Conservation (phyloP, 2,113 vertebrate genomes). For the Dasyornis broadbenti region DNA sequence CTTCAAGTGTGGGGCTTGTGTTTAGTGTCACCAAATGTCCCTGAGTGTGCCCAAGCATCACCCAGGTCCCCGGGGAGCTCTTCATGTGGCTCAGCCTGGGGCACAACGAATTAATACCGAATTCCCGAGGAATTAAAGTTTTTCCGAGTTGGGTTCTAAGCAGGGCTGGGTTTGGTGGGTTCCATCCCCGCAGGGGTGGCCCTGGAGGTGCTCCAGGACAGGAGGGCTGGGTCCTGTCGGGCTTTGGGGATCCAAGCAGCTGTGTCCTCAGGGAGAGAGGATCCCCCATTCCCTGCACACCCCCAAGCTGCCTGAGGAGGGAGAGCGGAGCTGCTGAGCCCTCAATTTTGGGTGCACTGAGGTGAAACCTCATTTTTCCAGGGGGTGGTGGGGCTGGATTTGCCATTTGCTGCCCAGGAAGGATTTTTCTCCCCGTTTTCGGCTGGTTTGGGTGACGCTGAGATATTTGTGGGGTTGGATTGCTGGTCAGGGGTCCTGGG, state of each 20-base stretch:
- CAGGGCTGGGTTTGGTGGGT: not conserved
- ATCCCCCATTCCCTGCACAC: not conserved
- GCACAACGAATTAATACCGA: rapidly evolving
- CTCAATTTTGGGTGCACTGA: not conserved
- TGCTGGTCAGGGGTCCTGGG: not conserved
- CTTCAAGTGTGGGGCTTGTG: rapidly evolving
- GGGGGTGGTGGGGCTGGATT: not conserved
- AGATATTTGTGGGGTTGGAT: not conserved
- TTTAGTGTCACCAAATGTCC: not conserved
- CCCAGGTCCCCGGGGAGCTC: not conserved
- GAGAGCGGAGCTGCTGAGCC: not conserved
- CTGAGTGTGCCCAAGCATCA: rapidly evolving
- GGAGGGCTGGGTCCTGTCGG: not conserved
- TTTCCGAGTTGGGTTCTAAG: rapidly evolving
- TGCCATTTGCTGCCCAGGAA: not conserved
- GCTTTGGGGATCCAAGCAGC: not conserved
- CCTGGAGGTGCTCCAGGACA: not conserved
- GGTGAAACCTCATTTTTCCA: not conserved
- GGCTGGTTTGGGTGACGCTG: not conserved
- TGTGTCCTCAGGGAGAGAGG: no score
- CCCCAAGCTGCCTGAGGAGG: not conserved
- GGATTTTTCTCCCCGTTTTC: not conserved
- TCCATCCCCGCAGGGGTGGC: rapidly evolving
- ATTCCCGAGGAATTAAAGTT: not conserved
- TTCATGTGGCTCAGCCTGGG: not conserved